Evolutionary conservation across 2,888 invertebrate species (phyloP), one percentile per base, ranked within the genome.

Genomic region (Pinctada fucata): DNA sequence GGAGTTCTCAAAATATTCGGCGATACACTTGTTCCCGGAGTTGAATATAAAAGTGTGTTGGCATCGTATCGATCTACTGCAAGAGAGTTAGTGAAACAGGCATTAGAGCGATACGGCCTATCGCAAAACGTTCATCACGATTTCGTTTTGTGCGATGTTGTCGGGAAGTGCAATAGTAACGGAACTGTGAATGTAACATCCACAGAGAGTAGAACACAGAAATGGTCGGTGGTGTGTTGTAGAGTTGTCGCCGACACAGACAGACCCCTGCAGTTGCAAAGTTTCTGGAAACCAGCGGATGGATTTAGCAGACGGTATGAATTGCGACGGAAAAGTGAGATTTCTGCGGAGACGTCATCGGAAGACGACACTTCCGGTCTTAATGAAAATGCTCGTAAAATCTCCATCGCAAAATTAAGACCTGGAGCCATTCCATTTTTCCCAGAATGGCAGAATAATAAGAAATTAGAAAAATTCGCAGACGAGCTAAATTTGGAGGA

Each of bases 251-350:
- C 87, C 4, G 87, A 89, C 75, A 82, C 83, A 45, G 91, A 91
- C 79, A 85, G 85, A 51, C 90, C 91, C 2, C 80, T 91, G n/a
- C 83, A 89, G 8, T 82, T 91, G 50, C 90, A 90, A 75, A 87
- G 88, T 66, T 89, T 88, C 79, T 91, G 91, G 91, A 88, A 89
- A 72, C 91, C 91, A n/a, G 82, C 86, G 49, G 88, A 87, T n/a
- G 90, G 89, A 13, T 88, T 84, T 70, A 85, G 85, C 79, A 84
- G 91, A 79, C 82, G 91, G 72, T 91, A 90, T 78, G 91, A 91
- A 79, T 81, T 91, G n/a, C 87, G 88, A 10, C 80, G 80, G 51
- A 84, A 85, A 66, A 82, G 86, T 45, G 87, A 86, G 51, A 80
- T 85, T 48, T 58, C 8, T 58, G 69, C 79, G 58, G 82, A 84